Base-by-base conservation (phyloP, 1,140 invertebrate genomes). In the Mylabris phalerata region DNA sequence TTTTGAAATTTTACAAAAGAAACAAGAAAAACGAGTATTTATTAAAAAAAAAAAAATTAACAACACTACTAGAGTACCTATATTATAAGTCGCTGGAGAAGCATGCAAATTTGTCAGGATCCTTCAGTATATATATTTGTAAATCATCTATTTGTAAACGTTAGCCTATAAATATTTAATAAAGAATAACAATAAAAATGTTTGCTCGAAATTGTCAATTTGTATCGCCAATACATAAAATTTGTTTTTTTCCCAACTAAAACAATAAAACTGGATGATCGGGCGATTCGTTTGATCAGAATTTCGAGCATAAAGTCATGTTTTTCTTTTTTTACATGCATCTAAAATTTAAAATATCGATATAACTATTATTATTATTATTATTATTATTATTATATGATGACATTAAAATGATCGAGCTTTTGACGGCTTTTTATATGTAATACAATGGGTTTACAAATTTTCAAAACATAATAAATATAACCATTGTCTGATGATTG, bases 401-500 rank as follows among this genome's bases (percentile, higher is more conserved):
- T 71, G 64, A 70, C 62, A 69, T 64, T 67, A 63, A 67, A 71
- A 73, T 74, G 70, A 73, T 74, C 71, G 71, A 74, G 72, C 72
- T 74, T 74, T 70, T 70, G 68, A 72, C 68, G 71, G 71, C 71
- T 74, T 73, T 73, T 73, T 72, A 72, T 71, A 69, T 74, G 69
- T 71, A 71, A 70, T 69, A 72, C 67, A 67, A 71, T 71, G 71
- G 68, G 67, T 67, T 67, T 72, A 72, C 65, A 71, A 60, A 71
- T 72, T 72, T 72, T 70, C 66, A 70, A 68, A 59, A 67, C 62
- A 63, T 71, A 72, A 68, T 70, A 62, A 71, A 72, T 70, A 71
- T 71, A 71, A 71, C 68, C 70, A 70, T 71, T 71, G 66, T 71
- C 69, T 68, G 64, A 62, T 44, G 48, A 63, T 48, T 38, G 48